Evolutionary conservation across 2,888 invertebrate genomes (phyloP), one percentile per base, ranked within the genome.

Genomic region (Eristalis tenax): DNA sequence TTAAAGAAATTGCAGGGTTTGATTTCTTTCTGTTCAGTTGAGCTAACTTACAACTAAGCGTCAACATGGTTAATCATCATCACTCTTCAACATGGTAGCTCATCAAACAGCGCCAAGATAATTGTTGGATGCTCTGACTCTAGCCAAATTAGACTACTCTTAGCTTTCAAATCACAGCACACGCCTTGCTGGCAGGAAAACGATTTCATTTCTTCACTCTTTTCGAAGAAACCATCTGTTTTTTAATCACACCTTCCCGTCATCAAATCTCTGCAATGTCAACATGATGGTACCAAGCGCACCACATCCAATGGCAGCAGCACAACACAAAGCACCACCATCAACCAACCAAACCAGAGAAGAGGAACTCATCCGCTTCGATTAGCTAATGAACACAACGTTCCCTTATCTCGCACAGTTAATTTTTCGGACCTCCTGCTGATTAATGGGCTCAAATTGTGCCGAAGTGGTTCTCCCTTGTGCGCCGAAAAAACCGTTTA

Each of bases 391-490:
- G 87, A 87, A 83, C 87, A 83, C 76, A 87, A 80, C 83, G 83
- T 87, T 76, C 88, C 73, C 85, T 89, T 89, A 89, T 89, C 89
- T 88, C 83, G 83, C 88, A 82, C 88, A 88, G 88, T 89, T 89
- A 88, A 89, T 89, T 89, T 87, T 87, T 87, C 88, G 79, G 89
- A 88, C 89, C 89, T 88, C 89, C 89, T 89, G 89, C 89, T 85
- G 89, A 88, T 89, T 89, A 89, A 89, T 89, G 88, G 88, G 89
- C 88, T 89, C 89, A 89, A 89, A 89, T 86, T 88, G 84, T 86
- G 83, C 85, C 83, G 86, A 83, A 83, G 68, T 80, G 76, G 79
- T 59, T 59, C 59, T 59, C 59, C 83, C 75, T 73, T 83, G 11
- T 76, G 83, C 71, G 73, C 80, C 59, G 26, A 1, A 32, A 73